phyloP scores from a whole-genome alignment of 2,113 vertebrate genomes.

The Cololabis saira region DNA sequence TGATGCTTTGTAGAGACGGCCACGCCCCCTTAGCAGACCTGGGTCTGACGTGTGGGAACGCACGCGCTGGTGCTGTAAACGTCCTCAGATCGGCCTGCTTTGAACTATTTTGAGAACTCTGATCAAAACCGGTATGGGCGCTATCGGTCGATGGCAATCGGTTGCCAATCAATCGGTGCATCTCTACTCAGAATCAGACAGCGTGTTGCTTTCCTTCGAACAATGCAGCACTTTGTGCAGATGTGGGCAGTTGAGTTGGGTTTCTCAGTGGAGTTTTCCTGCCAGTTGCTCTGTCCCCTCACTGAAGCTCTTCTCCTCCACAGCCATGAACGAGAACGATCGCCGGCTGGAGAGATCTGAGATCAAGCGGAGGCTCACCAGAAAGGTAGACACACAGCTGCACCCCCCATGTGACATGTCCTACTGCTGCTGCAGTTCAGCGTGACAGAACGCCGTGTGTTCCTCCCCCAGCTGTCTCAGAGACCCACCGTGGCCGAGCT shows the following conservation, averaged over 20 bases:
- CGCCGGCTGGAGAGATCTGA: constrained; percentile 91
- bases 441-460: background rate
- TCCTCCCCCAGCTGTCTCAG: constrained; percentile 88
- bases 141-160: no score
- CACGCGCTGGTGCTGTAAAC: no score
- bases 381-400: constrained; percentile 85
- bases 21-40: no score
- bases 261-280: constrained; percentile 42
- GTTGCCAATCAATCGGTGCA: no score
- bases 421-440: background rate
- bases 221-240: constrained; percentile 55
- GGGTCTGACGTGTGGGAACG: no score
- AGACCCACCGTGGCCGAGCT: constrained; percentile 96
- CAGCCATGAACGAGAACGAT: constrained; percentile 94
- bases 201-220: constrained; percentile 20
- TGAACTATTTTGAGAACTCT: no score
- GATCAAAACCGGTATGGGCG: no score
- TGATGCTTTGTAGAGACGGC: no score
- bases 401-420: background rate
- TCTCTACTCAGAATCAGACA: constrained; percentile 45
- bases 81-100: no score
- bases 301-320: constrained; percentile 51
- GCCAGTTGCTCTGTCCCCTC: constrained; percentile 37
- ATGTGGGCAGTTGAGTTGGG: constrained; percentile 30
- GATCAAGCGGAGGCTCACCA: constrained; percentile 95